Base-by-base conservation (phyloP, 2,113 vertebrate species). In the Centropus bengalensis region DNA sequence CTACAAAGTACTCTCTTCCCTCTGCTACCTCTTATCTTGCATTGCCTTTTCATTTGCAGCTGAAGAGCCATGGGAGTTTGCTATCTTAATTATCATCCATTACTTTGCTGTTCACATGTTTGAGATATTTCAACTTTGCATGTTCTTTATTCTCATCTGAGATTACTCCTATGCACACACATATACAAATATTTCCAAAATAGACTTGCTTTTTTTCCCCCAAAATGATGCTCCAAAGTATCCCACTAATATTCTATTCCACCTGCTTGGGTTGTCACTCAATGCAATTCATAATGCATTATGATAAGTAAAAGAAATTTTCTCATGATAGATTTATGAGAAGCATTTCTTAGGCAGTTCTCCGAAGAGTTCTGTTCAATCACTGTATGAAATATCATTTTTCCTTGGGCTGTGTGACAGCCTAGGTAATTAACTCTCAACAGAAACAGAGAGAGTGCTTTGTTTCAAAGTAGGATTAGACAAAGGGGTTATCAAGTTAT, bases 401-500 rank as follows among this genome's bases (percentile, higher is more conserved):
- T 83, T 91, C 95, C 93, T 81, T 88, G 86, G 93, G 89, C 78
- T 95, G 70, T 59, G 26, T 95, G 91, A 96, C 96, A 97, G 84
- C 76, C 63, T 70, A 59, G 82, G 83, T 97, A 97, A 97, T 96
- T 95, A 94, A 95, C 93, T 94, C 92, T 96, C 85, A 84, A 67
- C 64, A 96, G 89, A 96, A 93, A 96, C 82, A 95, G 93, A 95
- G 90, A 47, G 90, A 88, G 70, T 76, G 76, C 74, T 77, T 94
- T 81, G 67, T 84, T 95, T 88, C 68, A 85, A 94, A 81, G 95
- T 28, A 91, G 64, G 30, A 75, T 92, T 89, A 96, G 85, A 87
- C 91, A 94, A 60, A 96, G 88, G 81, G 59, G 70, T 95, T 96
- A 96, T 92, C 90, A 94, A 52, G 92, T 81, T 86, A 96, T 93